phyloP scores from a whole-genome alignment of 1,140 invertebrate species.

The Drosophila chauvacae region DNA sequence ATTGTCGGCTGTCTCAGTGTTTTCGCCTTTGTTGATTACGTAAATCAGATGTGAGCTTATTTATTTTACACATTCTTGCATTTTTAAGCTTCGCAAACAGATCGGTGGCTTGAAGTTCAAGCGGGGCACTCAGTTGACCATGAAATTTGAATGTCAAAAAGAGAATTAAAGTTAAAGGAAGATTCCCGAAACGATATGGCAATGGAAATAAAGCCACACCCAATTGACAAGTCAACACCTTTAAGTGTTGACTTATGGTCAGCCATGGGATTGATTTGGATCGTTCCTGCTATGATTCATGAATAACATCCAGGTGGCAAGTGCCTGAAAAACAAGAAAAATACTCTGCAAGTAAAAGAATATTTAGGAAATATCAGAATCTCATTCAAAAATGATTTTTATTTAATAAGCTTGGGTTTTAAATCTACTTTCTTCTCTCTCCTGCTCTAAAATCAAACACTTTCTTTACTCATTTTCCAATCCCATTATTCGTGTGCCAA shows the following conservation, averaged over 20 bases:
- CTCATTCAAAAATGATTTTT: neutral
- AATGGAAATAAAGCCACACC: constrained; percentile 33
- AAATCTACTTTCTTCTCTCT: neutral
- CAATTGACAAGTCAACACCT: constrained; percentile 21
- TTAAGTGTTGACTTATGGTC: constrained; percentile 12
- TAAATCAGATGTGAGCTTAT: constrained; percentile 77
- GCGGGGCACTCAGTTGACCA: constrained; percentile 57
- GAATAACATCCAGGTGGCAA: neutral
- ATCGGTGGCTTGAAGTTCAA: constrained; percentile 61
- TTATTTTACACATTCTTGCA: constrained; percentile 74
- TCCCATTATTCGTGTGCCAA: constrained; percentile 11
- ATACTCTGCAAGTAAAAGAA: neutral
- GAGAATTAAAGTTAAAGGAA: constrained; percentile 50
- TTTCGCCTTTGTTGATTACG: constrained; percentile 53
- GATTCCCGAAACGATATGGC: constrained; percentile 38
- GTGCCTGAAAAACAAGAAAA: neutral
- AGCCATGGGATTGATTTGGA: constrained; percentile 21
- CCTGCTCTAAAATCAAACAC: neutral
- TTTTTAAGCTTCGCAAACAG: constrained; percentile 49
- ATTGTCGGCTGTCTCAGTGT: constrained; percentile 25
- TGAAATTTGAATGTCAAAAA: constrained; percentile 54
- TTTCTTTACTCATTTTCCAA: neutral
- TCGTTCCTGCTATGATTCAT: constrained; percentile 5
- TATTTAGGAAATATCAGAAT: neutral
- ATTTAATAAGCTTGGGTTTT: neutral